Percentiles rank a stretch among this genome's conserved stretches.
These are phyloP conservation scores for Bufotes viridis DNA, from an alignment of 2,797 vertebrate genomes.

Conservation along the genomic window DNA sequence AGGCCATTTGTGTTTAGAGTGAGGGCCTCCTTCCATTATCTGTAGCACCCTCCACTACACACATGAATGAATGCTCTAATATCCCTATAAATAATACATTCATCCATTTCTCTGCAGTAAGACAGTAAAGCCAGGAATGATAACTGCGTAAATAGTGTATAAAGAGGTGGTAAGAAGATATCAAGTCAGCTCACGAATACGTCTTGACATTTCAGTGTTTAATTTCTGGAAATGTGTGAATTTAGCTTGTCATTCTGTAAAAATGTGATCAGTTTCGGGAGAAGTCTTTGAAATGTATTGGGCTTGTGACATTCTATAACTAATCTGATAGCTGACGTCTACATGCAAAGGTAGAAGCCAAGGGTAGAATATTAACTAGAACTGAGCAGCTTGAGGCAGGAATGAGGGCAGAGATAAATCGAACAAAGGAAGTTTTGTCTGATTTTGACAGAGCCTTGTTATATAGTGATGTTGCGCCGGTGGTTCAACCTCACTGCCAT, in stretches of 20 bases:
- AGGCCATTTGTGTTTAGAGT: too few species aligned
- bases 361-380: background rate
- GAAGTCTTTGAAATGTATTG: background rate
- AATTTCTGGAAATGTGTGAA: slow-evolving; percentile 21
- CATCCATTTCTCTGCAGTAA: background rate
- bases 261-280: background rate
- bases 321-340: background rate
- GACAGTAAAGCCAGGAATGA: background rate
- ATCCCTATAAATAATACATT: background rate
- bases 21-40: background rate
- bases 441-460: background rate
- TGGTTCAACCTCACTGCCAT: too few species aligned
- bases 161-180: background rate
- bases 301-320: background rate
- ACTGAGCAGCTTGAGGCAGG: background rate
- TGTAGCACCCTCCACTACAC: too few species aligned
- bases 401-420: background rate
- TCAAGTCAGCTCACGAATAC: background rate
- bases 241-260: slow-evolving; percentile 5
- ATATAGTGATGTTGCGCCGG: background rate
- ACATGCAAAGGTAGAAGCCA: background rate
- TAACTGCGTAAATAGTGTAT: background rate
- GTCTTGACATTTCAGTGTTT: slow-evolving; percentile 5
- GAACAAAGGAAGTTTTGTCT: background rate
- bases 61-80: background rate